A percentile compares a stretch with the other conserved stretches of the same genome.
These are phyloP conservation scores for Acipenser ruthenus DNA, from an alignment of 2,797 vertebrate genomes.

Conservation along the genomic window DNA sequence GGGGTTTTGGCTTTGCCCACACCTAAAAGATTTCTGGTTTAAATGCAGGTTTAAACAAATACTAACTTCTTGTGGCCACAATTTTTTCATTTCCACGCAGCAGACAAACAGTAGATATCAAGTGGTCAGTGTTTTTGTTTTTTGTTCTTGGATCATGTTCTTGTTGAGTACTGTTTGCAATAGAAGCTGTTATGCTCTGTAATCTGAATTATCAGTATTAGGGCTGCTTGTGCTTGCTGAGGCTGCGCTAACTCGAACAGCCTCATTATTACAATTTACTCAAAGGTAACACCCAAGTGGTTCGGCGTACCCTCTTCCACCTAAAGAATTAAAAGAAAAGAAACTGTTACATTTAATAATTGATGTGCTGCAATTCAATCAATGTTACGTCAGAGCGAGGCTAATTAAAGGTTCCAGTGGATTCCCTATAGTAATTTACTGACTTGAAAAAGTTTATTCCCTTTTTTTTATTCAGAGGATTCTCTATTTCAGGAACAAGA, in stretches of 20 bases:
- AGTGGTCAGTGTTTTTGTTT: no score
- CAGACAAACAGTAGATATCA: no score
- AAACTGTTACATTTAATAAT: conserved; percentile 75
- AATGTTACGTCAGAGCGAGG: conserved; percentile 76
- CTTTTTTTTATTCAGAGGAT: conserved; percentile 72
- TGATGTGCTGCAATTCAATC: conserved; percentile 87
- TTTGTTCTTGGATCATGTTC: no score
- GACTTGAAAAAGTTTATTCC: conserved; percentile 69
- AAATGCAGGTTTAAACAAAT: no score
- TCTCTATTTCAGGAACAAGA: conserved; percentile 86
- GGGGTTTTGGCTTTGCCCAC: no score
- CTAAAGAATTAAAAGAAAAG: conserved; percentile 52
- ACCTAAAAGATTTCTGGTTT: no score
- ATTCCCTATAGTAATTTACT: conserved; percentile 85
- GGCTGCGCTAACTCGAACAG: background rate
- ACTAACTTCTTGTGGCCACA: no score
- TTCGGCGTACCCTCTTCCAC: conserved; percentile 37
- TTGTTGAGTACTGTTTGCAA: no score
- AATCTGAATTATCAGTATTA: no score
- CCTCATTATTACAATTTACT: conserved; percentile 24
- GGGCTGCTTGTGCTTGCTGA: no score
- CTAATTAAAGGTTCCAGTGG: conserved; percentile 94
- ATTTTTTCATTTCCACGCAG: no score
- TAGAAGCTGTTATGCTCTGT: no score
- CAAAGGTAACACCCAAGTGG: conserved; percentile 34